Base-by-base conservation (phyloP, 2,888 invertebrate species). In the Norana najaformis region DNA sequence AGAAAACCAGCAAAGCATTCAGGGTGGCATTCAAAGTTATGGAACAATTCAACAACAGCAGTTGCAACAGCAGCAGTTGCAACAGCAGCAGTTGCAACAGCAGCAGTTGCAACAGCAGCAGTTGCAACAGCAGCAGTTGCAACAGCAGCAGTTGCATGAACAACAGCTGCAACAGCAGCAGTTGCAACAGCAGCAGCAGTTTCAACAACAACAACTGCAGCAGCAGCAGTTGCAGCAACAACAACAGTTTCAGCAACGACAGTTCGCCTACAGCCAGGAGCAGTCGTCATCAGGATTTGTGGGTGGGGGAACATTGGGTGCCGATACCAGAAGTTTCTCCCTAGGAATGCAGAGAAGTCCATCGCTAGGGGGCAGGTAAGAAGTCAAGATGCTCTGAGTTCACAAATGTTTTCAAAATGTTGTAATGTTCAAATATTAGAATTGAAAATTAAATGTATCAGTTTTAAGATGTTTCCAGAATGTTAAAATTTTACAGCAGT, bases 341-440 rank as follows among this genome's bases (percentile, higher is more conserved):
- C 69, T n/a, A n/a, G 85, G 85, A 37, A 89, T 90, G 89, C 88
- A 88, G 39, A 89, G 93, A 38, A 93, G 93, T 89, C 93, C 93
- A 4, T 93, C 93, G 18, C 93, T 93, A 83, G 93, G 93, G 85
- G 93, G 93, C 89, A 94, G 94, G 94, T 94, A 92, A 39, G 92
- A 85, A 20, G 34, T 16, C 18, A 13, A 69, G 69, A 69, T n/a
- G n/a, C 69, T 69, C 53, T n/a, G n/a, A 69, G 69, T 69, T 69
- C n/a, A 69, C n/a, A 11, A 69, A n/a, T 69, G 69, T 69, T 69
- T 69, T n/a, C 69, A n/a, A 13, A 1, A 8, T 69, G 30, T 69
- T 69, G 8, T 69, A n/a, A 8, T 69, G 69, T n/a, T n/a, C n/a
- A n/a, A 69, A 69, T 69, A 2, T 69, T 69, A n/a, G 4, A 16